Evolutionary conservation across 2,797 vertebrate genomes (phyloP), one percentile per base, ranked within the genome.

Genomic region (Lepilemur septentrionalis): DNA sequence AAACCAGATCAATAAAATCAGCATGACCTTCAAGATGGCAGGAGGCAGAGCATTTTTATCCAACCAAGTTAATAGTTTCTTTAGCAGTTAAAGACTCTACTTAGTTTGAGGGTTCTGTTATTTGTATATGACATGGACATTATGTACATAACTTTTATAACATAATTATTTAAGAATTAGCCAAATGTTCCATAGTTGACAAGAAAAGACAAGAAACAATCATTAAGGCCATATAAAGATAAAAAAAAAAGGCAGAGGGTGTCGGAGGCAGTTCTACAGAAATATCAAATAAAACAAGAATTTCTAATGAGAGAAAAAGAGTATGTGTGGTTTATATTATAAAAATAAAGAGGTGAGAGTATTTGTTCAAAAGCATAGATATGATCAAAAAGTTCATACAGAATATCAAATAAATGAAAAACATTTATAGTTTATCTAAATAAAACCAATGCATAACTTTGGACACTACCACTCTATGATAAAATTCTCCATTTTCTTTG

Each of bases 1-100:
- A 97, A 95, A 87, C 1, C 50, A 79, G 63, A 97, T 97, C 94
- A 96, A 97, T 96, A 97, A 96, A 94, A 91, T 95, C 93, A 97
- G 89, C 76, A 88, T 94, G 96, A 97, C 94, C 80, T 97, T 98
- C 94, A 94, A 90, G 63, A 95, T 59, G 41, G 83, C 87, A 94
- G 38, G 76, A 81, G 65, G 30, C 23, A 82, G 75, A 95, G 18
- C 1, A 63, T 32, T 28, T 28, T 84, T 57, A 80, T 76, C n/a
- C 59, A 83, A 73, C 25, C 32, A 88, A 72, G 55, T 59, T 89
- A 94, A 93, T 43, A 67, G 20, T 83, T 88, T 94, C 65, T 38
- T 72, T 38, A 78, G 70, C 9, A 67, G 30, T 14, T 50, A 72
- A 35, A 20, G 12, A 67, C 12, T 55, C 55, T 14, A 73, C 14